Percentiles rank a stretch among this genome's conserved stretches.
phyloP scores from a whole-genome alignment of 2,888 invertebrate species.

The Oscheius sp. region DNA sequence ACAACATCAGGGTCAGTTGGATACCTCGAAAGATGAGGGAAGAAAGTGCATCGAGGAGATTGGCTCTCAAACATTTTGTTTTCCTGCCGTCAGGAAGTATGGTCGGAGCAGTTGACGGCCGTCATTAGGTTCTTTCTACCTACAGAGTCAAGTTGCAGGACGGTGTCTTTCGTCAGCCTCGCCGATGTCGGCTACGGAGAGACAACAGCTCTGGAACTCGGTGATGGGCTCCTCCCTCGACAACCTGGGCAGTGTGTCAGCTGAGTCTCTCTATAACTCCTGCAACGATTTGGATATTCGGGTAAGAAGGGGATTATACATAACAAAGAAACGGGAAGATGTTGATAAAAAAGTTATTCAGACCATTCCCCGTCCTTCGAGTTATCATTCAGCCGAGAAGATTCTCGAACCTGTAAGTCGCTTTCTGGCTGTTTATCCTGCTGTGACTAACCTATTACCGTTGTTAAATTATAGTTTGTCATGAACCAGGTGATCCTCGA shows the following conservation, averaged over 20 bases:
- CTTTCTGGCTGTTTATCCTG: neutral
- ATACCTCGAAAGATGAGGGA: too few species aligned
- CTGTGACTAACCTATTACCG: too few species aligned
- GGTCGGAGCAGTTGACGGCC: neutral
- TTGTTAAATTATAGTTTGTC: too few species aligned
- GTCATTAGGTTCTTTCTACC: neutral
- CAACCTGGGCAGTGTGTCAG: slow-evolving; percentile 1
- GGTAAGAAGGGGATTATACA: slow-evolving; percentile 25
- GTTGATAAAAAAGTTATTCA: neutral
- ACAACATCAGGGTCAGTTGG: slow-evolving; percentile 12
- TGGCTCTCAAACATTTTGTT: too few species aligned
- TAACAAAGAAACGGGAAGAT: neutral
- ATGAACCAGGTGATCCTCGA: too few species aligned
- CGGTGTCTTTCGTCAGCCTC: slow-evolving; percentile 48
- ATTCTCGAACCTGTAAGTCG: slow-evolving; percentile 6
- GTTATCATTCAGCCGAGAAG: neutral
- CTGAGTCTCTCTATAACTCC: slow-evolving; percentile 41
- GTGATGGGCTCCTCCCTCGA: slow-evolving; percentile 11
- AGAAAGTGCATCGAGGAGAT: too few species aligned
- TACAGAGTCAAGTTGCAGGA: slow-evolving; percentile 15
- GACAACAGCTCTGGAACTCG: slow-evolving; percentile 42
- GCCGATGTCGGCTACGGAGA: slow-evolving; percentile 48
- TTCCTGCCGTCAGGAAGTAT: neutral
- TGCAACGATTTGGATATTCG: slow-evolving; percentile 44
- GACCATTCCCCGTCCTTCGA: slow-evolving; percentile 11